Evolutionary conservation across 1,140 invertebrate genomes (phyloP), one percentile per base, ranked within the genome.

Genomic region (Nasonia longicornis): DNA sequence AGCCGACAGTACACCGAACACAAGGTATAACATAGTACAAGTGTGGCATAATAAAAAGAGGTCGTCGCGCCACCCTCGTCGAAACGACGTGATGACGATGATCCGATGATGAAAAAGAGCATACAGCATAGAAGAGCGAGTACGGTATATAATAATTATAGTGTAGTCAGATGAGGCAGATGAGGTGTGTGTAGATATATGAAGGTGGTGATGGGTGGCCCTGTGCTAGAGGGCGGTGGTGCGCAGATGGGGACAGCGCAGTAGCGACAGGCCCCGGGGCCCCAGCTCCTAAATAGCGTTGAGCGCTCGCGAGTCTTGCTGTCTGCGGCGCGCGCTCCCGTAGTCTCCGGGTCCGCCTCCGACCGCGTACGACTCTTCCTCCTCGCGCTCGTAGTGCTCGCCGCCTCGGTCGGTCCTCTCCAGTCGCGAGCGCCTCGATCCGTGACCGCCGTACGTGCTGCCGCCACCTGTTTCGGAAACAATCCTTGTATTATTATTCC

Each of bases 231-330:
- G 89, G 87, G 89, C 89, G 84, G 89, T 91, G 85, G 89, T 91
- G 88, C 90, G 89, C 85, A 91, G 86, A 82, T 89, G 86, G 87
- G 89, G 89, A 88, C 89, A 90, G 86, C 89, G 89, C 86, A 87
- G 88, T 85, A 89, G 85, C 86, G 89, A 90, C 87, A 89, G 88
- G 86, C 89, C 90, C 90, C 89, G 89, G 90, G 89, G 90, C 89
- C 89, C 88, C 88, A 88, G 88, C 86, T 90, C 89, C 89, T 91
- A 91, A 88, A 91, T 91, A 86, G 87, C 89, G 83, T 90, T 89
- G 82, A 87, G 88, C 78, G 86, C 86, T 72, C 89, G 88, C 83
- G 89, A 87, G 84, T 91, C 90, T 82, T 91, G 89, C 81, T 87
- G 90, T 67, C 84, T 88, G 89, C 79, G 67, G 3, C 73, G 77